Evolutionary conservation across 2,888 invertebrate genomes (phyloP).

Genomic region (Eupithecia pulchellata): DNA sequence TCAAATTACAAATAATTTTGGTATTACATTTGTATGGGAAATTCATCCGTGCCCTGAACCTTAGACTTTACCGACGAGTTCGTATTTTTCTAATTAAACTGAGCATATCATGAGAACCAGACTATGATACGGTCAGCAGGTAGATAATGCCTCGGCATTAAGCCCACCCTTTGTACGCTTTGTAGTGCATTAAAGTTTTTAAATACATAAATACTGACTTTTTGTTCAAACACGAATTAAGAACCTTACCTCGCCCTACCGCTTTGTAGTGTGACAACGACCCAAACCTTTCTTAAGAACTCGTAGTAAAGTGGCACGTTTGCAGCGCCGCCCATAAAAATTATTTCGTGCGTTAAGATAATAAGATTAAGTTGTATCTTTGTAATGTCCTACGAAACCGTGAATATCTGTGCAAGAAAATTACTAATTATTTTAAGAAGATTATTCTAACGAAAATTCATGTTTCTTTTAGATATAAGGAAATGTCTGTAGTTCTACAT

Average conservation of each 20-base stretch:
- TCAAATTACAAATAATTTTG: no score
- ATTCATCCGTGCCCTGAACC: no score
- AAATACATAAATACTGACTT: no score
- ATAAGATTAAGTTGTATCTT: neutral
- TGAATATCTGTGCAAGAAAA: neutral
- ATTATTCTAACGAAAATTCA: neutral
- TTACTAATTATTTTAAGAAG: neutral
- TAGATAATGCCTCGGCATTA: no score
- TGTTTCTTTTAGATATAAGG: neutral
- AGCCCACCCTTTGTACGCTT: no score
- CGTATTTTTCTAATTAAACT: neutral
- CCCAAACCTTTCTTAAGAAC: no score
- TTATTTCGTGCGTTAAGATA: neutral
- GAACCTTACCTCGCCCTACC: no score
- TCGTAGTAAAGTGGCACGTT: neutral
- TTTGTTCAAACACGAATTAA: no score
- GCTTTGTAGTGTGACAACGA: no score
- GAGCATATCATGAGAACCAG: neutral
- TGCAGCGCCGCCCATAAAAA: neutral
- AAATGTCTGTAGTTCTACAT: neutral
- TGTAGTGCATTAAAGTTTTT: no score
- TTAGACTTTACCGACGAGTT: neutral
- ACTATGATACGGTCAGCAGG: no score
- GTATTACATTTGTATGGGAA: no score
- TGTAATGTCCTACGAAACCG: slow-evolving; percentile 4